Percentiles rank a stretch among this genome's conserved stretches.
phyloP scores from a whole-genome alignment of 1,140 invertebrate genomes.

The Mactra quadrangularis region DNA sequence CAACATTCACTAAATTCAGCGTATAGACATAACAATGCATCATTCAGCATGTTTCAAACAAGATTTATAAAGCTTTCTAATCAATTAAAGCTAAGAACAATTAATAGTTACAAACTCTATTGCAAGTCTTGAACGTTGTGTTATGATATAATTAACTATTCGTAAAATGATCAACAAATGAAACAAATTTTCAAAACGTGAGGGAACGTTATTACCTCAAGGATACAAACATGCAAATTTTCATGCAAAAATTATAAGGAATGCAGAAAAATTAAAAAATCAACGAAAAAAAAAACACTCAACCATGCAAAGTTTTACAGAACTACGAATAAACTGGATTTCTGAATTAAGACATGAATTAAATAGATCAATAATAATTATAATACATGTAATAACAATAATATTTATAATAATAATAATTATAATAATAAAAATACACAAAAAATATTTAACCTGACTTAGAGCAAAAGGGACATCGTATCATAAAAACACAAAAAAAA shows the following conservation, averaged over 20 bases:
- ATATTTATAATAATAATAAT: slow-evolving; percentile 25
- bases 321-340: slow-evolving; percentile 41
- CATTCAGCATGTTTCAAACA: too few species aligned
- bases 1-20: too few species aligned
- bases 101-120: too few species aligned
- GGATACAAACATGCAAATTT: not conserved
- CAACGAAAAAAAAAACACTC: not conserved
- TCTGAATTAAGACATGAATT: slow-evolving; percentile 25
- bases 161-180: too few species aligned
- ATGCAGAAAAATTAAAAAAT: slow-evolving; percentile 31
- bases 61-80: too few species aligned
- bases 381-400: slow-evolving; percentile 13
- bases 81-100: too few species aligned
- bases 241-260: slow-evolving; percentile 38
- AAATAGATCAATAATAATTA: slow-evolving; percentile 10
- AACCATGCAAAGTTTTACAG: slow-evolving; percentile 19
- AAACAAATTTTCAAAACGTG: too few species aligned
- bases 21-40: too few species aligned
- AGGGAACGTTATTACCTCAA: not conserved
- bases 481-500: not conserved
- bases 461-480: slow-evolving; percentile 34
- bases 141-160: too few species aligned
- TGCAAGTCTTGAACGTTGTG: too few species aligned
- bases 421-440: slow-evolving; percentile 19
- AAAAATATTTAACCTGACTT: slow-evolving; percentile 29